Evolutionary conservation across 2,888 invertebrate species (phyloP), one percentile per base, ranked within the genome.

Genomic region (Phalangium opilio): DNA sequence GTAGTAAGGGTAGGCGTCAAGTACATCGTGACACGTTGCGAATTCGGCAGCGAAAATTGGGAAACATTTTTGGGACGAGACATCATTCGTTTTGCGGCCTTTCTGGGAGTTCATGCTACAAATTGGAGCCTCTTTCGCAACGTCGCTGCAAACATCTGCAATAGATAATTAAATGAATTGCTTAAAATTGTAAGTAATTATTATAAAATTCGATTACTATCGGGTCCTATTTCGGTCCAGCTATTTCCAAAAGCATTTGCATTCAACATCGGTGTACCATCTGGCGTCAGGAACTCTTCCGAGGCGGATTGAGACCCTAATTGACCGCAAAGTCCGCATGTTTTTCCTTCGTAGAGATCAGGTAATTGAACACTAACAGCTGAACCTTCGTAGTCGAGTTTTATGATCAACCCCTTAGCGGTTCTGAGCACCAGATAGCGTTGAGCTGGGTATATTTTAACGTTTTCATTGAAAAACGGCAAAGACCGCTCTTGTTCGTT

Each of bases 261-360:
- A 55, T 62, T 68, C 50, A 62, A 63, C 0, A 69, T 65, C 5
- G 67, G 58, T 1, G 63, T 66, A 0, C 77, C 78, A 32, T 77
- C 77, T 57, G 73, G 73, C 0, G 74, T 75, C 32, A 67, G 63
- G 53, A 83, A 70, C 63, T 89, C 87, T 60, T 84, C 81, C 7
- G 66, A 67, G 4, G 70, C 65, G 58, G 77, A 72, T 0, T 81
- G 81, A 63, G 27, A 27, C 8, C 89, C 81, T 56, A 83, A 67
- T 1, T 70, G 72, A 0, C 90, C 89, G 61, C 90, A 90, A 0
- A 90, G 69, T 46, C 89, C 90, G 51, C 76, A 76, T 0, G 84
- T 81, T 58, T 78, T 76, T 10, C 27, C 27, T 7, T 7, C 27
- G 27, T 27, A 27, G 5, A 7, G 4, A 27, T 27, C 27, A 8